A percentile compares a stretch with the other conserved stretches of the same genome.
phyloP scores from a whole-genome alignment of 2,888 invertebrate genomes.

The Sesia bembeciformis region DNA sequence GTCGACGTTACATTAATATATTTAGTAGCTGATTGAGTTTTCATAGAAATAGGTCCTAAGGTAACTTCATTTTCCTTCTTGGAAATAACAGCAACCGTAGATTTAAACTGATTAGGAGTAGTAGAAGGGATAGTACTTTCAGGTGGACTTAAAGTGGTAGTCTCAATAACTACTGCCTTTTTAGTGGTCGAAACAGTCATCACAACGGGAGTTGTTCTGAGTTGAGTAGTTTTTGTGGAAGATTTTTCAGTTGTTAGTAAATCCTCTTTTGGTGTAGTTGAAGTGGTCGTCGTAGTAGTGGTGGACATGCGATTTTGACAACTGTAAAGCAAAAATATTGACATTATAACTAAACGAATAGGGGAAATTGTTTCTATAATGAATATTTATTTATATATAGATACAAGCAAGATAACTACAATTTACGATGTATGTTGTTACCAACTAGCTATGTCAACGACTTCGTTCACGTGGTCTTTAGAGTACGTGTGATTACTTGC shows the following conservation, averaged over 20 bases:
- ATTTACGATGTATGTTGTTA: no score
- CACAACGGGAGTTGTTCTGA: slow-evolving; percentile 8
- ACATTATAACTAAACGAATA: no score
- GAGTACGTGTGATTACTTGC: no score
- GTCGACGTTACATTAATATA: not conserved
- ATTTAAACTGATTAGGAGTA: slow-evolving; percentile 1
- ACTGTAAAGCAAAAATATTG: slow-evolving; percentile 32
- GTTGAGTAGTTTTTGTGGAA: slow-evolving; percentile 18
- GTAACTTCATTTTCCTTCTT: not conserved
- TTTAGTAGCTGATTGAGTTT: not conserved
- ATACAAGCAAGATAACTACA: no score
- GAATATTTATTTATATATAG: no score
- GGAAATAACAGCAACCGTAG: not conserved
- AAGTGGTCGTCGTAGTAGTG: slow-evolving; percentile 20
- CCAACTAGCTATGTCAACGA: no score
- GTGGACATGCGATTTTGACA: slow-evolving; percentile 52
- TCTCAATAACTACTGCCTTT: not conserved
- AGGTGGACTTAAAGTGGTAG: slow-evolving; percentile 24
- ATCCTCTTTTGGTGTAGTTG: slow-evolving; percentile 39
- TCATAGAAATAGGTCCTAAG: not conserved
- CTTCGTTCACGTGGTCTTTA: no score
- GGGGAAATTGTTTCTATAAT: no score
- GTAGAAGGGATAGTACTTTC: slow-evolving; percentile 16
- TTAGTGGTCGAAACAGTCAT: not conserved
- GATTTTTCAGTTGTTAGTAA: slow-evolving; percentile 49